Evolutionary conservation across 1,140 invertebrate species (phyloP).

Genomic region (Ganaspis sp.): DNA sequence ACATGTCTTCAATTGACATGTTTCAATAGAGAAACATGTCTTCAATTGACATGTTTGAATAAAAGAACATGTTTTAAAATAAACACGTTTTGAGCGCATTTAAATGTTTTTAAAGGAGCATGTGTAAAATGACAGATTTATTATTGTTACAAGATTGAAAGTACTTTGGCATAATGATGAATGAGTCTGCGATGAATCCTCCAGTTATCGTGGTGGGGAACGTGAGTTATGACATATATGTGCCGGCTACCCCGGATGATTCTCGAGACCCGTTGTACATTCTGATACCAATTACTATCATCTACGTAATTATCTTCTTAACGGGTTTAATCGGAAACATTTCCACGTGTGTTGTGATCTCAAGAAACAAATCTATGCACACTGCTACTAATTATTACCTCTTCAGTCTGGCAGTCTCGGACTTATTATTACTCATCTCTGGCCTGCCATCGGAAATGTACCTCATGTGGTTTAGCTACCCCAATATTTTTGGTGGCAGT

Average conservation of each 20-base stretch:
- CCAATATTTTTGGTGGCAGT: constrained; percentile 90
- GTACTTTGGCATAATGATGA: neutral
- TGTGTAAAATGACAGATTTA: no score
- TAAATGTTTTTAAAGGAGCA: no score
- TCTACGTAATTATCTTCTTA: constrained; percentile 90
- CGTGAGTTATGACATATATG: neutral
- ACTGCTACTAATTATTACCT: constrained; percentile 95
- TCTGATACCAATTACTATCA: constrained; percentile 86
- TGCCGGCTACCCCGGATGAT: neutral
- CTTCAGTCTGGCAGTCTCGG: constrained; percentile 94
- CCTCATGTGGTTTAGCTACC: constrained; percentile 90
- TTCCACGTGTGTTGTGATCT: constrained; percentile 93
- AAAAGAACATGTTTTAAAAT: no score
- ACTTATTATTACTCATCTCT: constrained; percentile 89
- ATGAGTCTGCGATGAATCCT: neutral
- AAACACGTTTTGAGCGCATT: no score
- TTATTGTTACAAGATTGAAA: neutral
- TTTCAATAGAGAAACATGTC: no score
- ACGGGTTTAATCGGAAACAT: constrained; percentile 94
- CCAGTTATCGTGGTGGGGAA: neutral
- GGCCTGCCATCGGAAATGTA: constrained; percentile 91
- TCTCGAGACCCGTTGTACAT: constrained; percentile 82
- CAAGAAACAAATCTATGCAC: constrained; percentile 91
- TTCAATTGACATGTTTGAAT: no score
- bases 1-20: no score